Evolutionary conservation across 2,797 vertebrate genomes (phyloP).

Genomic region (Triplophysa bombifrons): DNA sequence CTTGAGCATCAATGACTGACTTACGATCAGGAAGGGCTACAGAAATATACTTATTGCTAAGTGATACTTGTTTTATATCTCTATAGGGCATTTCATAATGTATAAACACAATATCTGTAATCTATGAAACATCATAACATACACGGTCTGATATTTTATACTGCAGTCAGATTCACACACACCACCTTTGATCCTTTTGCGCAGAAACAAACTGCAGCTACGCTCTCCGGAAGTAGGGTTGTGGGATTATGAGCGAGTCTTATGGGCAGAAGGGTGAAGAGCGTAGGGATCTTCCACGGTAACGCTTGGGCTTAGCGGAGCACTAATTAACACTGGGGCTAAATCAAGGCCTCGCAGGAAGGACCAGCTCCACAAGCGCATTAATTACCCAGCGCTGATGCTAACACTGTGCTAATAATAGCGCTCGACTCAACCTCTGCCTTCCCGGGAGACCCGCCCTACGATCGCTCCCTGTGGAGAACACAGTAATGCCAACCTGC

Average conservation of each 20-base stretch:
- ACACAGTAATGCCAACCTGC: constrained; percentile 39
- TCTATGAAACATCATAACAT: background rate
- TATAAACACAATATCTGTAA: too few relatives aligned
- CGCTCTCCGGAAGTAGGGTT: constrained; percentile 35
- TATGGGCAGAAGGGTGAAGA: constrained; percentile 35
- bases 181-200: constrained; percentile 25
- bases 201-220: constrained; percentile 22
- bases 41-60: too few relatives aligned
- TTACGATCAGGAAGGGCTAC: too few relatives aligned
- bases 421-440: constrained; percentile 34
- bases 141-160: constrained; percentile 1
- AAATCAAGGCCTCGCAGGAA: constrained; percentile 51
- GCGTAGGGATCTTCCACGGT: constrained; percentile 37
- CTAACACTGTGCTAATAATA: constrained; percentile 46
- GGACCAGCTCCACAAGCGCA: constrained; percentile 26
- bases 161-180: background rate
- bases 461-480: constrained; percentile 42
- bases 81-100: too few relatives aligned
- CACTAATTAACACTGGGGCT: constrained; percentile 48
- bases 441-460: constrained; percentile 23
- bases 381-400: constrained; percentile 40
- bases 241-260: constrained; percentile 42
- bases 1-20: background rate
- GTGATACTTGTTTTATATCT: too few relatives aligned
- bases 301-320: constrained; percentile 36